Evolutionary conservation across 92 coral and sea anemone species (phyloP).

Genomic region (Meandrina meandrites): DNA sequence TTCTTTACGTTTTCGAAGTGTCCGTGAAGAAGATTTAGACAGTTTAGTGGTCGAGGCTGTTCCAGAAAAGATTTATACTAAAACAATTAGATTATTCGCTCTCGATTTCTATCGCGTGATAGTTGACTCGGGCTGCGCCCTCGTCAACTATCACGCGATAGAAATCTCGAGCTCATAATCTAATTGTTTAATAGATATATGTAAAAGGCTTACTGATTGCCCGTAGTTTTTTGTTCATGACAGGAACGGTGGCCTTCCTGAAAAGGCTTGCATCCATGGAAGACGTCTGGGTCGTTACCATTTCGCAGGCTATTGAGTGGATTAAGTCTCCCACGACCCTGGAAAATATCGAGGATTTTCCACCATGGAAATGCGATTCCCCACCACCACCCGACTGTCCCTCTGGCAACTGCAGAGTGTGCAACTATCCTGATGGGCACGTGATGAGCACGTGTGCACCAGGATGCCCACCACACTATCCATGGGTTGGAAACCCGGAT

Average conservation of each 20-base stretch:
- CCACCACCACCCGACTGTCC: conserved; percentile 37
- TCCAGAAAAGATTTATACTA: too few relatives aligned
- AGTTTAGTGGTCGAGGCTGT: too few relatives aligned
- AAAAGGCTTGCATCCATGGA: conserved; percentile 39
- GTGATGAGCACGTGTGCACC: conserved; percentile 34
- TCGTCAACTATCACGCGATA: too few relatives aligned
- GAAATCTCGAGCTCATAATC: too few relatives aligned
- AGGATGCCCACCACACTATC: conserved; percentile 48
- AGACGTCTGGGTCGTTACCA: conserved; percentile 74
- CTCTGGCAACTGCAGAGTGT: conserved; percentile 15
- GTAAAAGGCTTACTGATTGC: not conserved
- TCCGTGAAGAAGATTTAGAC: too few relatives aligned
- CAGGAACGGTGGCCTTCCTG: conserved; percentile 58
- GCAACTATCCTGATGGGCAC: conserved; percentile 20
- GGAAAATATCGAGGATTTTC: conserved; percentile 44
- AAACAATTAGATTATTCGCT: too few relatives aligned
- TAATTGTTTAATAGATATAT: too few relatives aligned
- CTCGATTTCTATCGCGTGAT: too few relatives aligned
- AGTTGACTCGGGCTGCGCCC: too few relatives aligned
- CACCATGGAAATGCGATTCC: conserved; percentile 67
- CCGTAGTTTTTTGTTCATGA: not conserved
- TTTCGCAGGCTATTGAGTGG: conserved; percentile 76
- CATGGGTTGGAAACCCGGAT: conserved; percentile 67
- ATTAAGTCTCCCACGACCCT: conserved; percentile 59
- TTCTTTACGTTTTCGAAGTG: too few relatives aligned